A percentile compares a stretch with the other conserved stretches of the same genome.
These are phyloP conservation scores for Rotaria sp. DNA, from an alignment of 2,888 invertebrate species.

Conservation along the genomic window DNA sequence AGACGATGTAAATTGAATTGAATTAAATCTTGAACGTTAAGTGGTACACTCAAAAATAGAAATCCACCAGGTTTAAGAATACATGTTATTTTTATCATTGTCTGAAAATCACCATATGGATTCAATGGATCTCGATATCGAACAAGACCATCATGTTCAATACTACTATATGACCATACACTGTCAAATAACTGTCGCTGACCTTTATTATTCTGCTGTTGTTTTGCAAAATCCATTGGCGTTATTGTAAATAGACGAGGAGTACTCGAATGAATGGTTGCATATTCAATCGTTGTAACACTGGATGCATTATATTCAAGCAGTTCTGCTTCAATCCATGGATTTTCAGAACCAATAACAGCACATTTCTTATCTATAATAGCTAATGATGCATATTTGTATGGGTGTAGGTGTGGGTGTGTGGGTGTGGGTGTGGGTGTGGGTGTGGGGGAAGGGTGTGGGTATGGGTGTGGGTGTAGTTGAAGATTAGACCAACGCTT, in stretches of 20 bases:
- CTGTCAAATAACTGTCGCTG: background rate
- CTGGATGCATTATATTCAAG: conserved; percentile 1
- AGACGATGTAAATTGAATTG: background rate
- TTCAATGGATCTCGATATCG: background rate
- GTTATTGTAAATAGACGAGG: background rate
- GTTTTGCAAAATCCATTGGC: background rate
- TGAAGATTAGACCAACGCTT: no score
- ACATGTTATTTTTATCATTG: background rate
- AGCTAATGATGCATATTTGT: background rate
- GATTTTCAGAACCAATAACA: conserved; percentile 26
- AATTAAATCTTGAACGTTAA: background rate
- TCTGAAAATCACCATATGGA: background rate
- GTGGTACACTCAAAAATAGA: background rate
- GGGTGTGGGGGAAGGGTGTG: no score
- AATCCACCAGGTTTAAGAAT: background rate
- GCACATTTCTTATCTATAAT: background rate
- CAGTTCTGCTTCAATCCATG: conserved; percentile 35
- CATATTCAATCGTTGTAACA: conserved; percentile 35
- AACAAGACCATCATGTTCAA: background rate
- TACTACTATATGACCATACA: background rate
- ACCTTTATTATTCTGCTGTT: background rate
- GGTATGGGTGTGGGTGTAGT: no score
- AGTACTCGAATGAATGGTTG: background rate
- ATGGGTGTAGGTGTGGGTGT: no score
- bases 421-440: no score